Evolutionary conservation across 2,113 vertebrate genomes (phyloP), one percentile per base, ranked within the genome.

Genomic region (Macheiramphus alcinus): DNA sequence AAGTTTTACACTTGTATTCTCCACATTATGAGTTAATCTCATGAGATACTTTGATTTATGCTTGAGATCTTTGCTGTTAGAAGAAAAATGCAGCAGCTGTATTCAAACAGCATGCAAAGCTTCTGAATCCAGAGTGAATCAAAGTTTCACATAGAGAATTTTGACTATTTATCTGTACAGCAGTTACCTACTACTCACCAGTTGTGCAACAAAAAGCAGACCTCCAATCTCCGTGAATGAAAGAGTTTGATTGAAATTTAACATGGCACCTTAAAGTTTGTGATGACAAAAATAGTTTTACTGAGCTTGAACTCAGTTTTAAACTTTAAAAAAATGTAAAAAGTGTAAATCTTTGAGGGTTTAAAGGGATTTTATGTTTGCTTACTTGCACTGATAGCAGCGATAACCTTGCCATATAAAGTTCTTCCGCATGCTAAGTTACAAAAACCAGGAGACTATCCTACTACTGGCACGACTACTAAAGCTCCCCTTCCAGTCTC

Each of bases 321-420:
- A 84, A 90, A 66, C 15, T 56, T 52, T 43, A 1, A 29, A 45
- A 62, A 42, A 45, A 26, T 3, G 25, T 25, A 10, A 14, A 12
- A 36, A 1, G 34, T 9, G 1, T 4, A 63, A 52, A 61, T 18
- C 10, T 92, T 42, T 2, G 0, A n/a, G 10, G 26, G 26, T 70
- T 73, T 89, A 53, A 88, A 65, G 6, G 6, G 20, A 53, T 58
- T 63, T 81, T 50, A 31, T 15, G 20, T 26, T 50, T 74, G 11
- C 52, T 80, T 68, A 70, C 34, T 86, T 71, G 32, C 31, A 59
- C 29, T 14, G 26, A 52, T 1, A 62, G 18, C 16, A 76, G 4
- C 17, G 36, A 32, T 58, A 94, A 84, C 12, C 59, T 59, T 36
- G 9, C 11, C 52, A 56, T 10, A 22, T 4, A 53, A 87, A 80